phyloP scores from a whole-genome alignment of 2,888 invertebrate species.

The Eupithecia insigniata region DNA sequence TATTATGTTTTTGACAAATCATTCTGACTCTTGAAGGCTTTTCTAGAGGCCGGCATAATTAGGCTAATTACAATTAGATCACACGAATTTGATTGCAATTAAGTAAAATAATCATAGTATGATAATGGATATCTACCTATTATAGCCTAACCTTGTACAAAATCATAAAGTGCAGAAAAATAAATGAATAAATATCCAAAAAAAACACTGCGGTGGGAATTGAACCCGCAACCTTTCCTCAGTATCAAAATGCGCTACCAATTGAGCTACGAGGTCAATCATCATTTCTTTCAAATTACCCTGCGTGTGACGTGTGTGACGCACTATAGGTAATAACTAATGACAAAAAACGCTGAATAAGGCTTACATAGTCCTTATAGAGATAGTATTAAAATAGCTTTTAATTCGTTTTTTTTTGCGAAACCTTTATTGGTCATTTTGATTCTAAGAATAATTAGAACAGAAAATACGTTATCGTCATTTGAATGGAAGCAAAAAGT shows the following conservation, averaged over 20 bases:
- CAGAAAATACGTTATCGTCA: neutral
- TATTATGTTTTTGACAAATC: slow-evolving; percentile 6
- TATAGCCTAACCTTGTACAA: neutral
- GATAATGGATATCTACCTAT: neutral
- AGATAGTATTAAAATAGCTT: too few relatives aligned
- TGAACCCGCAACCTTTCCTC: too few relatives aligned
- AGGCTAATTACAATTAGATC: slow-evolving; percentile 3
- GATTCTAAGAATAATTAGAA: neutral
- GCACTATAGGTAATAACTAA: too few relatives aligned
- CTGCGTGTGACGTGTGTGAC: too few relatives aligned
- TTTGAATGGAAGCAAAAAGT: neutral
- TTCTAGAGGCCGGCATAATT: slow-evolving; percentile 6
- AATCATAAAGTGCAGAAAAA: neutral
- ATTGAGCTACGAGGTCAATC: too few relatives aligned
- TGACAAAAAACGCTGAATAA: too few relatives aligned
- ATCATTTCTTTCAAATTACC: too few relatives aligned
- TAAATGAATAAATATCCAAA: too few relatives aligned
- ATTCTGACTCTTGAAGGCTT: slow-evolving; percentile 1
- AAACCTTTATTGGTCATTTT: neutral
- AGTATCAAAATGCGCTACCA: too few relatives aligned
- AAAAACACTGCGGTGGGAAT: too few relatives aligned
- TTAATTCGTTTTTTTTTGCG: too few relatives aligned
- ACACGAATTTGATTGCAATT: slow-evolving; percentile 6
- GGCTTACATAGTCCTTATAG: too few relatives aligned
- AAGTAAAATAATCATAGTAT: neutral